Evolutionary conservation across 2,888 invertebrate genomes (phyloP), one percentile per base, ranked within the genome.

Genomic region (Antheraea assamensis): DNA sequence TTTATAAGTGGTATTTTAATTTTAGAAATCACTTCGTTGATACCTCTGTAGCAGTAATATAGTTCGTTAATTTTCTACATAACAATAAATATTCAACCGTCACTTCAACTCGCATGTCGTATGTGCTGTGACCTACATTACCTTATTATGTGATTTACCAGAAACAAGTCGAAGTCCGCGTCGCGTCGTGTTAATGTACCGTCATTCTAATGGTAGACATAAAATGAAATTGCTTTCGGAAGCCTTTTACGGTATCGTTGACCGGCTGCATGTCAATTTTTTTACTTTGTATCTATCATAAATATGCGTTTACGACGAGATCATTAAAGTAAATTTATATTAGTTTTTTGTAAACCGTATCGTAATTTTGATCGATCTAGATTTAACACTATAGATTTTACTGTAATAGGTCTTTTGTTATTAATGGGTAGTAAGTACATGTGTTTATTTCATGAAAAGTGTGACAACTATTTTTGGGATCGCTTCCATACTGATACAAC

Each of bases 171-270:
- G 2, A 61, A 27, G 27, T 21, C 61, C 61, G 17, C 30, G 30
- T 17, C 27, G 17, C 24, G 24, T 58, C 7, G n/a, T n/a, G 17
- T 52, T 19, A n/a, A 19, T 58, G 24, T 64, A 30, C 30, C 61
- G 61, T 64, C 61, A 64, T 24, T 61, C 15, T 76, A 78, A 80
- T 78, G 79, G 77, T 77, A 77, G 71, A 76, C 76, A 82, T 82
- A 80, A 82, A 82, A 80, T 73, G 73, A 76, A 77, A 79, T 78
- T 75, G 76, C 75, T 78, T 64, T 74, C 78, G 79, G 81, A 84
- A 81, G 78, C 75, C 76, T 82, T 85, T 86, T 83, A 86, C 76
- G 85, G 79, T 83, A 79, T 71, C 81, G 76, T 82, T 82, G 83
- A 80, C 85, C 76, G 83, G 77, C 76, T 74, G 75, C 61, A 71